Evolutionary conservation across 2,888 invertebrate species (phyloP).

Genomic region (Synergus itoensis): DNA sequence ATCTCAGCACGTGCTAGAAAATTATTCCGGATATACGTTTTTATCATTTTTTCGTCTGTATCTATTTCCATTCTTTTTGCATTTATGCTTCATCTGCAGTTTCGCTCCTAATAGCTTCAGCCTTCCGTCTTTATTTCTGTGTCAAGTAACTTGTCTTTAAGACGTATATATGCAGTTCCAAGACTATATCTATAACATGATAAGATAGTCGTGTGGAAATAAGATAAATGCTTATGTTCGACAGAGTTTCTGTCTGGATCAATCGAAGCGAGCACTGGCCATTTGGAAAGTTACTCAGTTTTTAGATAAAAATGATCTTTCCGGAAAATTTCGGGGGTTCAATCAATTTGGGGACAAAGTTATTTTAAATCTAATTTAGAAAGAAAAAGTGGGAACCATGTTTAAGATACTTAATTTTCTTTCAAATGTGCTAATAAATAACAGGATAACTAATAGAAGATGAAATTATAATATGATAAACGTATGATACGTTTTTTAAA

Average conservation of each 20-base stretch:
- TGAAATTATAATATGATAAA: not conserved
- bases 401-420: too few species aligned
- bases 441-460: too few species aligned
- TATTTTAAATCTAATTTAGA: too few species aligned
- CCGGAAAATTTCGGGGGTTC: not conserved
- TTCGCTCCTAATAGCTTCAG: not conserved
- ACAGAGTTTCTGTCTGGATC: conserved; percentile 20
- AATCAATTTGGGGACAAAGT: too few species aligned
- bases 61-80: conserved; percentile 11
- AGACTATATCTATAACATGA: conserved; percentile 47
- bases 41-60: conserved; percentile 1
- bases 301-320: not conserved
- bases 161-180: conserved; percentile 37
- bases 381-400: too few species aligned
- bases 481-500: not conserved
- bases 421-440: too few species aligned
- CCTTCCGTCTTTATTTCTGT: conserved; percentile 7
- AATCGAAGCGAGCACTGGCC: conserved; percentile 7
- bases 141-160: conserved; percentile 15
- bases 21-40: conserved; percentile 7
- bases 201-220: conserved; percentile 62
- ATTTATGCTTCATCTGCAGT: not conserved
- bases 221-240: conserved; percentile 60
- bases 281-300: not conserved
- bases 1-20: conserved; percentile 32